A percentile compares a stretch with the other conserved stretches of the same genome.
These are phyloP conservation scores for Ophion ellenae DNA, from an alignment of 2,888 invertebrate species.

Conservation along the genomic window DNA sequence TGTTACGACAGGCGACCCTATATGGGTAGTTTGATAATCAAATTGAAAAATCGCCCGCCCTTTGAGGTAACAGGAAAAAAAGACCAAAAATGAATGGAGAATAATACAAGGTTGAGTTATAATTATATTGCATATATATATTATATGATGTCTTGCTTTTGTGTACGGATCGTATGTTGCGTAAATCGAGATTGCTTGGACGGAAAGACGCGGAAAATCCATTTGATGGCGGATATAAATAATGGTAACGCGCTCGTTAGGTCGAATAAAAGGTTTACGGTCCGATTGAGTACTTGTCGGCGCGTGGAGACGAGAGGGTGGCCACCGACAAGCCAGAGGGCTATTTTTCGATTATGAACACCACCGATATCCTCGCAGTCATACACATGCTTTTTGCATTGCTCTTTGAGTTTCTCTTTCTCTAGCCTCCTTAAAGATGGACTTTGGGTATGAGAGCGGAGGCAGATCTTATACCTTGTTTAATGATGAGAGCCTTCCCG, in stretches of 20 bases:
- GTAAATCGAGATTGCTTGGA: constrained; percentile 34
- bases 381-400: constrained; percentile 46
- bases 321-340: constrained; percentile 45
- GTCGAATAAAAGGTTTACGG: constrained; percentile 80
- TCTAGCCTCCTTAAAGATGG: background rate
- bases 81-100: background rate
- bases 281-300: constrained; percentile 73
- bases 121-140: background rate
- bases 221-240: constrained; percentile 76
- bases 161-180: background rate
- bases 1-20: no score
- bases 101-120: background rate
- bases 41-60: no score
- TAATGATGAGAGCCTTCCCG: constrained; percentile 57
- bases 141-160: constrained; percentile 7
- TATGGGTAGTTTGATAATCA: no score
- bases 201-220: constrained; percentile 71
- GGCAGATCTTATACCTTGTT: constrained; percentile 33
- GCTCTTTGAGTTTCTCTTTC: constrained; percentile 10
- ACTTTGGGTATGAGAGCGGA: constrained; percentile 39
- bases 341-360: constrained; percentile 44
- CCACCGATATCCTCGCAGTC: constrained; percentile 42
- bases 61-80: background rate
- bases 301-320: constrained; percentile 61
- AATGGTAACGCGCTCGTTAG: constrained; percentile 79